Conservation (phyloP, 2,113 vertebrate species). For the Dipodomys ordii region DNA sequence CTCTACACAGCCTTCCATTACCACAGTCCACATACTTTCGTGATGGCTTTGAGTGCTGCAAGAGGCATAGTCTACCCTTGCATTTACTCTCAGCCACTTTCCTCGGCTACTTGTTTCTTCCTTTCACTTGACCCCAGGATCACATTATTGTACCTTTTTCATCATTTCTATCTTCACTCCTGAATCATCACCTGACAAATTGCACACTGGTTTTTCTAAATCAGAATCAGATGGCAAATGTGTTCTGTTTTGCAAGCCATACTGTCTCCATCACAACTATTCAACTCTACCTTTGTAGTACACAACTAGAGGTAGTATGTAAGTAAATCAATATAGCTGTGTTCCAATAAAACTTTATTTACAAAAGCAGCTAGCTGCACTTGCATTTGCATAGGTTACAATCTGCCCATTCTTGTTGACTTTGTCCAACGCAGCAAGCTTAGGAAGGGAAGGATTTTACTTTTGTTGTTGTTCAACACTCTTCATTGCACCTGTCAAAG, state of each 20-base stretch:
- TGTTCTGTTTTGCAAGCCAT: conserved; percentile 67
- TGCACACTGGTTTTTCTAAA: conserved; percentile 42
- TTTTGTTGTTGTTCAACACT: background rate
- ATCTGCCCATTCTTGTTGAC: background rate
- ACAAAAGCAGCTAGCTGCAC: conserved; percentile 33
- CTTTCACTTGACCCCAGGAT: background rate
- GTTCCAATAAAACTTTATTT: conserved; percentile 80
- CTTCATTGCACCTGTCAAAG: background rate
- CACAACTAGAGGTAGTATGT: conserved; percentile 48
- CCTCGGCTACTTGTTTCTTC: background rate
- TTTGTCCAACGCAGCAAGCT: background rate
- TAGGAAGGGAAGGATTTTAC: background rate
- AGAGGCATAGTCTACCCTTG: background rate
- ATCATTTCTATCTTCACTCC: background rate
- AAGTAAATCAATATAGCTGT: conserved; percentile 64
- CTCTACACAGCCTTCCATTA: background rate
- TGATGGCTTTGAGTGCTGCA: background rate
- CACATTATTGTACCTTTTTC: background rate
- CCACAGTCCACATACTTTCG: background rate
- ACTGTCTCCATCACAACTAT: conserved; percentile 62
- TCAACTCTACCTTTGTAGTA: conserved; percentile 21
- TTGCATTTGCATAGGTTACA: background rate
- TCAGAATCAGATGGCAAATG: conserved; percentile 72
- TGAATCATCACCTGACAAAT: conserved; percentile 12
- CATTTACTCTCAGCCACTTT: background rate